phyloP scores from a whole-genome alignment of 2,113 vertebrate genomes.

The Gyps fulvus region DNA sequence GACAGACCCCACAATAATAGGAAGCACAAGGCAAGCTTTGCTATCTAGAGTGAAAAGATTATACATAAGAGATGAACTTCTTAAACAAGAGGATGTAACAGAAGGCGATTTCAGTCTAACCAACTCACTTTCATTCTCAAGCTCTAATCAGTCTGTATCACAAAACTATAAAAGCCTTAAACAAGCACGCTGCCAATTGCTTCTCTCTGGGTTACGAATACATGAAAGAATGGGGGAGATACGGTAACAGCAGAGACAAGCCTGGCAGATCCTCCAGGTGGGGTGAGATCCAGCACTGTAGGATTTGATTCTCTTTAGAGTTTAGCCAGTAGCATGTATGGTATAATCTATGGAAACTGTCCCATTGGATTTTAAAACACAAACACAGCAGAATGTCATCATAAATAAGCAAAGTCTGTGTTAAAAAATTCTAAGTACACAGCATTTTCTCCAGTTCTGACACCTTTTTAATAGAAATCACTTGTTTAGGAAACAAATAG shows the following conservation, averaged over 20 bases:
- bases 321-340: conserved; percentile 9
- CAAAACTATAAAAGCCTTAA: not conserved
- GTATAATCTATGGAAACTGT: conserved; percentile 43
- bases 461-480: conserved; percentile 91
- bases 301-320: conserved; percentile 1
- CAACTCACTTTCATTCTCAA: not conserved
- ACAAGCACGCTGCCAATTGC: not conserved
- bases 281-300: not conserved
- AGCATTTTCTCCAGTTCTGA: conserved; percentile 90
- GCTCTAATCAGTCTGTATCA: not conserved
- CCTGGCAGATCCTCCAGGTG: not conserved
- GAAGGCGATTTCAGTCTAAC: not conserved
- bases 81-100: not conserved
- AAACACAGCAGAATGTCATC: conserved; percentile 72
- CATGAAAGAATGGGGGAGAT: not conserved
- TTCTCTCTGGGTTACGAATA: not conserved
- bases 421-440: conserved; percentile 85
- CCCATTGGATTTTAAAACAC: conserved; percentile 69
- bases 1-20: not conserved
- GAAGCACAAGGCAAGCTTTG: not conserved
- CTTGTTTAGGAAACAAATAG: conserved; percentile 94
- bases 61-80: not conserved
- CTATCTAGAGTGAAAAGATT: not conserved
- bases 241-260: conserved; percentile 1
- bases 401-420: conserved; percentile 76